Evolutionary conservation across 92 coral and sea anemone species (phyloP), one percentile per base, ranked within the genome.

Genomic region (Meandrina meandrites): DNA sequence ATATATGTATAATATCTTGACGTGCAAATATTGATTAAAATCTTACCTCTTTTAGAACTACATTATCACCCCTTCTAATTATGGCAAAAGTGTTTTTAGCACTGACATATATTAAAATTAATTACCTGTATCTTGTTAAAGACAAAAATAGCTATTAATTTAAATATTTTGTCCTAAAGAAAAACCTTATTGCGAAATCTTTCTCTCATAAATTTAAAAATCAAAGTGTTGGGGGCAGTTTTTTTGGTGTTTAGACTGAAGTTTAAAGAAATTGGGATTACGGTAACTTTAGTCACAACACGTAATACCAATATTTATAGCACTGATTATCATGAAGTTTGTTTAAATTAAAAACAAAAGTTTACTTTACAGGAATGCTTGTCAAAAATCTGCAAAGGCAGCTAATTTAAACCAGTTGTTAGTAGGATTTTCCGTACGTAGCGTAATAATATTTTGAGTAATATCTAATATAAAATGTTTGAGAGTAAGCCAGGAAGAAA

Each of bases 31-130:
- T 66, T 8, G 31, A 27, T 66, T 28, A 66, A 66, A 13, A 27
- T 71, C 69, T 78, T 87, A 14, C 10, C 31, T 34, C 71, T 66
- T 66, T 66, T 27, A 66, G 71, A 66, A 66, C 16, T 66, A 35
- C 35, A 66, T 66, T 66, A 66, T 66, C 35, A 66, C 71, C 4
- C 14, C 35, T 62, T 62, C 31, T 62, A 24, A 62, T 62, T 62
- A 62, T 62, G 30, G 69, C 15, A 60, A 60, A 60, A 60, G 67
- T 60, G 67, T 60, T 60, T n/a, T 60, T 8, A 64, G 70, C 70
- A 64, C 31, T 64, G 70, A 64, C 19, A 64, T 27, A 64, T 60
- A 22, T 60, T 60, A 28, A 21, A 60, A 60, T 64, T n/a, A 24
- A 9, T 64, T 24, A 64, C 70, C 3, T 66, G 35, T 13, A 27